Conservation (phyloP, 2,113 vertebrate genomes). For the Myrmecophaga tridactyla region DNA sequence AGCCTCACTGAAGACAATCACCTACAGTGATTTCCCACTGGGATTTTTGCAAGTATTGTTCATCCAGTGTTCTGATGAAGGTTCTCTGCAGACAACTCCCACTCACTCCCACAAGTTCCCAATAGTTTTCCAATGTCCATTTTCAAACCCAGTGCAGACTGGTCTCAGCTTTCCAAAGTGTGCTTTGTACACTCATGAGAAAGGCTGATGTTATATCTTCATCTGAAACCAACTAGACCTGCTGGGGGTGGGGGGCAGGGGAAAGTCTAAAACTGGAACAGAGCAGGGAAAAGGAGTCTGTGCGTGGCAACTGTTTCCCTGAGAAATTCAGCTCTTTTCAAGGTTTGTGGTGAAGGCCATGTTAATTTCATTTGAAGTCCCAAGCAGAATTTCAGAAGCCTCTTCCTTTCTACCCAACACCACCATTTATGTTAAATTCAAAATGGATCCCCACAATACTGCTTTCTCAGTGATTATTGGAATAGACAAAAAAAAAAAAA, state of each 20-base stretch:
- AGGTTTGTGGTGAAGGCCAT: neutral
- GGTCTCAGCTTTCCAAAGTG: neutral
- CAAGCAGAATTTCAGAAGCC: neutral
- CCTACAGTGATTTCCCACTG: neutral
- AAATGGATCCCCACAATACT: neutral
- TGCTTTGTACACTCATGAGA: neutral
- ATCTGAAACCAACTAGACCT: neutral
- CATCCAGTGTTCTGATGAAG: neutral
- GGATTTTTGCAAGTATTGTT: neutral
- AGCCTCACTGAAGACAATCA: neutral
- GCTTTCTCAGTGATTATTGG: neutral
- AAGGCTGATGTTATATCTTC: neutral
- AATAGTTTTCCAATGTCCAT: neutral
- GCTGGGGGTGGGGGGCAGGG: neutral
- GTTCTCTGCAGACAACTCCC: neutral
- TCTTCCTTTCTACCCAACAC: neutral
- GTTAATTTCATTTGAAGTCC: neutral
- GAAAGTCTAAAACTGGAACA: neutral
- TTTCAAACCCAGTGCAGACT: neutral
- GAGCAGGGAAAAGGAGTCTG: neutral
- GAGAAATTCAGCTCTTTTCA: neutral
- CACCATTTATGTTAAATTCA: neutral
- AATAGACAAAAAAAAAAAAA: neutral
- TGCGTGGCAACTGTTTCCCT: neutral
- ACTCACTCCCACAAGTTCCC: neutral